Evolutionary conservation across 2,888 invertebrate species (phyloP), one percentile per base, ranked within the genome.

Genomic region (Amorpha juglandis): DNA sequence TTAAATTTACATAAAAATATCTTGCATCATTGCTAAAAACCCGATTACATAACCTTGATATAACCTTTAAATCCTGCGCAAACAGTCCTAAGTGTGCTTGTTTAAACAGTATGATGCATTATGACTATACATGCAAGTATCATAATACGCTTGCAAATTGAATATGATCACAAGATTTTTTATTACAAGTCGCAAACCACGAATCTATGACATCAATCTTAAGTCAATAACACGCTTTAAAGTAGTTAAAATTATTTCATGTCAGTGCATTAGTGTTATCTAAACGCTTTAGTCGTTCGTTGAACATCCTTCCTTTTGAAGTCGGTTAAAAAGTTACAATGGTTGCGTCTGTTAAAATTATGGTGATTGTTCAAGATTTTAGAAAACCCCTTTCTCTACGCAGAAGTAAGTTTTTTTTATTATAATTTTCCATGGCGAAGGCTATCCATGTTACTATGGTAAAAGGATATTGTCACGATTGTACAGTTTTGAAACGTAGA

Each of bases 151-250:
- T 66, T 72, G 73, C 67, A 45, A 72, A 75, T 69, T 68, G 64
- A 55, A 33, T 68, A 66, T 74, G 68, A 73, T 72, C 65, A 69
- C n/a, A 70, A 74, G 72, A 76, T 75, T 74, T 76, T 79, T 75
- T 74, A 75, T 67, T 69, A 53, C 53, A 45, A 78, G 76, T 74
- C 70, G 71, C 73, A 73, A 62, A 73, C 79, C 77, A 81, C 73
- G 75, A 69, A 70, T 63, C 63, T 55, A 78, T 89, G 87, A 89
- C 84, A 81, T 88, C 88, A 88, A 9, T 19, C 8, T 27, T n/a
- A 38, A 38, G 77, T 73, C 71, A 70, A 68, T 75, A 76, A 68
- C 75, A 79, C 80, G 81, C 72, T 72, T 70, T 71, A 64, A 50
- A 19, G 16, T 58, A 33, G 42, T 45, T 62, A 65, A 64, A 53